Evolutionary conservation across 2,113 vertebrate species (phyloP).

Genomic region (Bubo blakistoni): DNA sequence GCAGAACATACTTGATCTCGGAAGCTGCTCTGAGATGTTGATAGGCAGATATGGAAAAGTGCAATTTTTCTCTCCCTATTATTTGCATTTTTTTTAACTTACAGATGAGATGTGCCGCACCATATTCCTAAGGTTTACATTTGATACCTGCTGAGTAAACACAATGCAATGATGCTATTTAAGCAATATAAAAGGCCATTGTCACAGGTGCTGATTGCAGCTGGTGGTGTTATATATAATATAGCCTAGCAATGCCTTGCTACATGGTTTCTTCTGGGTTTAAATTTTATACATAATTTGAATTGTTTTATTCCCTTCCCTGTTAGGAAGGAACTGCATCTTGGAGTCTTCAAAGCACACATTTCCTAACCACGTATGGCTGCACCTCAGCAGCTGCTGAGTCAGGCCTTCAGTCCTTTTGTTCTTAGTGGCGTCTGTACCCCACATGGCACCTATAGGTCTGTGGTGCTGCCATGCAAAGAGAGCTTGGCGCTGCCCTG

Average conservation of each 20-base stretch:
- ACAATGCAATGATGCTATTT: background rate
- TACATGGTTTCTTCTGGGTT: background rate
- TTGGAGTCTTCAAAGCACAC: background rate
- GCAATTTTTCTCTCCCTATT: background rate
- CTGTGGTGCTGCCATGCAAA: background rate
- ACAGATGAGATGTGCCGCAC: background rate
- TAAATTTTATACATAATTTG: background rate
- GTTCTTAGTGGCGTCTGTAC: background rate
- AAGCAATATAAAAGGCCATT: background rate
- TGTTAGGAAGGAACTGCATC: background rate
- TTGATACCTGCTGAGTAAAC: background rate
- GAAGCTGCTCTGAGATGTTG: background rate
- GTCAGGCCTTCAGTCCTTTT: background rate
- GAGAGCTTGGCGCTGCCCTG: background rate
- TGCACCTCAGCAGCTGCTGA: background rate
- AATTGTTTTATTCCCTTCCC: background rate
- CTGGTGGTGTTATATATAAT: background rate
- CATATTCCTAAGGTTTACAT: background rate
- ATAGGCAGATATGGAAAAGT: background rate
- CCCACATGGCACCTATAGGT: background rate
- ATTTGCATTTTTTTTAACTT: background rate
- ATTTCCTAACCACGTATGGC: background rate
- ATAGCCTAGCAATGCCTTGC: background rate
- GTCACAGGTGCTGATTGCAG: background rate
- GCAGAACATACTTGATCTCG: background rate